Evolutionary conservation across 2,113 vertebrate species (phyloP), one percentile per base, ranked within the genome.

Genomic region (Neogale vison): DNA sequence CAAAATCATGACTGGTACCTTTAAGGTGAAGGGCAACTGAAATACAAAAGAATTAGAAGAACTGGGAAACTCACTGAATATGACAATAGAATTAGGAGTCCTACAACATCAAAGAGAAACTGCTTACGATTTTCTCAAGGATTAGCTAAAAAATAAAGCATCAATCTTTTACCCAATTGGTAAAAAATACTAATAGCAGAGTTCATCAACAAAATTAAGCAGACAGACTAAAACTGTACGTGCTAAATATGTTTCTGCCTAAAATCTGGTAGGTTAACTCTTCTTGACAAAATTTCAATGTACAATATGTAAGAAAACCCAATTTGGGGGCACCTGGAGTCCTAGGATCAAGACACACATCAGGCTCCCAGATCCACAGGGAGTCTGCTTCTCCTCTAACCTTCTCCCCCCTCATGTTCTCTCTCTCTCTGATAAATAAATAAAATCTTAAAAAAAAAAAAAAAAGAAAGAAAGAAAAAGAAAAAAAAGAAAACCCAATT

Each of bases 201-300:
- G 29, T 52, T 89, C 83, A 84, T 76, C 34, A 87, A 67, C 17
- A 91, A 88, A 82, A 88, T 69, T 55, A 74, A 88, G 36, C 7
- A 96, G 42, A 96, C 59, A 96, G 42, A 96, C 59, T 89, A 88
- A 95, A 90, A 77, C 34, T 82, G 5, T 6, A 88, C 42, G 34
- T 39, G 36, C n/a, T 94, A 88, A 76, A 92, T 23, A 92, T 9
- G 18, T 23, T 57, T 5, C 20, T 86, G n/a, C 63, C 59, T 90
- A 90, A 77, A 97, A 95, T 79, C 17, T 34, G 29, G 80, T 74
- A 17, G 74, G 52, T 92, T n/a, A 89, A 94, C 21, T 88, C 52
- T 36, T 81, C 36, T 34, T 88, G 21, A 93, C 63, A 93, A 90
- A 93, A 96, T 84, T 55, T 84, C 50, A 65, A 7, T 59, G 34